A percentile compares a stretch with the other conserved stretches of the same genome.
Evolutionary conservation across 2,113 vertebrate genomes (phyloP).

Genomic region (Erpornis zantholeuca): DNA sequence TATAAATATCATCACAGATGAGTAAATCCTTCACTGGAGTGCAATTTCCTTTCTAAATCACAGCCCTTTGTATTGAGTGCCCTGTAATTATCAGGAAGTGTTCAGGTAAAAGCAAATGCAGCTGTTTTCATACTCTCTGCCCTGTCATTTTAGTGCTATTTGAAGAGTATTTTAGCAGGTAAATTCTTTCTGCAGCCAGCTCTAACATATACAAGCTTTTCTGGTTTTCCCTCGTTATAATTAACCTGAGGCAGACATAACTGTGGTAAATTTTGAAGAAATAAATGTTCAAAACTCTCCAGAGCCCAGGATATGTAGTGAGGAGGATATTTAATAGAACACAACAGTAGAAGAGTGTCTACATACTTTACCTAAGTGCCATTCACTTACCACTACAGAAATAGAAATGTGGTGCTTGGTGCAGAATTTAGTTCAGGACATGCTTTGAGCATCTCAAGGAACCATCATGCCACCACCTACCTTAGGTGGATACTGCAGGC

Average conservation of each 20-base stretch:
- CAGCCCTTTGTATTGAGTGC: constrained; percentile 28
- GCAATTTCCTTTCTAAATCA: constrained; percentile 56
- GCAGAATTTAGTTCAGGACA: not conserved
- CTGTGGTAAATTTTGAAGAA: not conserved
- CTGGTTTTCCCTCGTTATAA: not conserved
- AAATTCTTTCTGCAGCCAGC: constrained; percentile 11
- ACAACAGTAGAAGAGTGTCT: not conserved
- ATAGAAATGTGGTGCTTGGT: not conserved
- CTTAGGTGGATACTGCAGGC: not conserved
- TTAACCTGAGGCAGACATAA: not conserved
- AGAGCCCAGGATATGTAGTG: not conserved
- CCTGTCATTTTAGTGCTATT: constrained; percentile 54
- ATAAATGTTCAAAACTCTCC: not conserved
- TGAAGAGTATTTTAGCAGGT: constrained; percentile 48
- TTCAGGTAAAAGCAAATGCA: constrained; percentile 27
- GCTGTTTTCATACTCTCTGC: constrained; percentile 53
- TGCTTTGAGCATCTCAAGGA: not conserved
- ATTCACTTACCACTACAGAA: not conserved
- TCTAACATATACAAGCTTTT: not conserved
- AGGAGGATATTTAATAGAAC: not conserved
- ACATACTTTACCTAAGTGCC: not conserved
- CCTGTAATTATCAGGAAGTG: constrained; percentile 34
- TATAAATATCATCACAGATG: constrained; percentile 49
- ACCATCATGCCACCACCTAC: not conserved
- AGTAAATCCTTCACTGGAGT: constrained; percentile 30